A percentile compares a stretch with the other conserved stretches of the same genome.
Conservation (phyloP, 2,888 invertebrate genomes). For the Epinotia bilunana region DNA sequence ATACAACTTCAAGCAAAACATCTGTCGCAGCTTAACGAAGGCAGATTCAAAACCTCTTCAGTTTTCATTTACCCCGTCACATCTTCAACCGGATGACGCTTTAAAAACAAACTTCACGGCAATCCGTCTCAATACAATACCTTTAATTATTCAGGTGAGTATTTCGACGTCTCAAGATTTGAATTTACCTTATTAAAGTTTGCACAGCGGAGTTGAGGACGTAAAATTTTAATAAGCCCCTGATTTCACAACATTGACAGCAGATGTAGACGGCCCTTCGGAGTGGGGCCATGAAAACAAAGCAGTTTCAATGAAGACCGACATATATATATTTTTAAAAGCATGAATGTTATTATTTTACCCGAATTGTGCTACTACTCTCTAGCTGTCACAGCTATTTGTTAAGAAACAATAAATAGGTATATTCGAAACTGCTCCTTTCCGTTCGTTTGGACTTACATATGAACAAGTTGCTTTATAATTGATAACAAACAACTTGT, state of each 20-base stretch:
- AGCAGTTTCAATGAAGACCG: not conserved
- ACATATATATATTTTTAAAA: not conserved
- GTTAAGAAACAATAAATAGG: too few species aligned
- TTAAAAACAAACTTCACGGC: slow-evolving; percentile 36
- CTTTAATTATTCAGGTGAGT: slow-evolving; percentile 42
- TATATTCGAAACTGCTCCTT: too few species aligned
- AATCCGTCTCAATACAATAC: slow-evolving; percentile 43
- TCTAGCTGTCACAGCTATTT: too few species aligned
- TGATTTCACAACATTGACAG: slow-evolving; percentile 67
- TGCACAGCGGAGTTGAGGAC: slow-evolving; percentile 58
- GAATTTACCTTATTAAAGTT: slow-evolving; percentile 52
- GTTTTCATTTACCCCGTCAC: slow-evolving; percentile 8
- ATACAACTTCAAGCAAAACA: not conserved
- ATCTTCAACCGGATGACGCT: slow-evolving; percentile 14
- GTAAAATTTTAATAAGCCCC: slow-evolving; percentile 69
- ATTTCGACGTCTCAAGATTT: slow-evolving; percentile 43
- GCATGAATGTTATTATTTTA: not conserved
- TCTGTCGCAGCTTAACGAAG: not conserved
- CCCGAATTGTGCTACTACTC: too few species aligned
- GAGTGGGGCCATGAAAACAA: slow-evolving; percentile 58
- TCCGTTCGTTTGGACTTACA: too few species aligned
- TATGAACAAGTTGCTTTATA: too few species aligned
- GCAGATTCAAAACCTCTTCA: slow-evolving; percentile 4
- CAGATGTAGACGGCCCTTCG: slow-evolving; percentile 53
- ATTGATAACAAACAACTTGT: too few species aligned